Base-by-base conservation (phyloP, 2,797 vertebrate species). In the Yasuhikotakia modesta region DNA sequence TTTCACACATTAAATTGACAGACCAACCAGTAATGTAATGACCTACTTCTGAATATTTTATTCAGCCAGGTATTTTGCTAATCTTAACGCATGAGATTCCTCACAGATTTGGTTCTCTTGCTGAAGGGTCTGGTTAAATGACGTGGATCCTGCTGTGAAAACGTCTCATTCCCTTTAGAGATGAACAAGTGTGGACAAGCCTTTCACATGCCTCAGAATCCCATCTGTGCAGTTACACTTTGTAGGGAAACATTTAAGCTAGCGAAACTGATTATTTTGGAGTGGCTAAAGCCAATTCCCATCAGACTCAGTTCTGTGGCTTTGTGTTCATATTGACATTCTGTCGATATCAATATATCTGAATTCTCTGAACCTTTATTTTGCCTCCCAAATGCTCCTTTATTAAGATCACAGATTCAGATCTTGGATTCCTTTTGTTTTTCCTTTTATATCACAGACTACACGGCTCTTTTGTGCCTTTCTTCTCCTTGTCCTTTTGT, bases 381-480 rank as follows among this genome's bases (percentile, higher is more conserved):
- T 73, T 70, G 70, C 30, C 57, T 39, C 66, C 45, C n/a, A 45
- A 75, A 57, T 64, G 60, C 68, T 77, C 57, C 76, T 82, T 84
- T 84, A 82, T 84, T 80, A 84, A 82, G 74, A 82, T 76, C 78
- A 71, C 35, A 66, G 65, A 80, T 65, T 30, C 75, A 64, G 65
- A 80, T 73, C 72, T 58, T 60, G 7, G 35, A 87, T 85, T 89
- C 83, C 81, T 81, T 83, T 86, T 88, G 80, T 88, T 89, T 85
- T 82, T 84, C 85, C 68, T 89, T 89, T 85, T 81, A 85, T 78
- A 76, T 68, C 69, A 70, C 81, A 76, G 76, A 79, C 71, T 81
- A 81, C 74, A 79, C 65, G 58, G 17, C 60, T 70, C 50, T 80
- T 57, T 69, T 82, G 67, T 60, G 66, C 52, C n/a, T 79, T 84